Base-by-base conservation (phyloP, 2,888 invertebrate genomes). In the Resseliella maxima region DNA sequence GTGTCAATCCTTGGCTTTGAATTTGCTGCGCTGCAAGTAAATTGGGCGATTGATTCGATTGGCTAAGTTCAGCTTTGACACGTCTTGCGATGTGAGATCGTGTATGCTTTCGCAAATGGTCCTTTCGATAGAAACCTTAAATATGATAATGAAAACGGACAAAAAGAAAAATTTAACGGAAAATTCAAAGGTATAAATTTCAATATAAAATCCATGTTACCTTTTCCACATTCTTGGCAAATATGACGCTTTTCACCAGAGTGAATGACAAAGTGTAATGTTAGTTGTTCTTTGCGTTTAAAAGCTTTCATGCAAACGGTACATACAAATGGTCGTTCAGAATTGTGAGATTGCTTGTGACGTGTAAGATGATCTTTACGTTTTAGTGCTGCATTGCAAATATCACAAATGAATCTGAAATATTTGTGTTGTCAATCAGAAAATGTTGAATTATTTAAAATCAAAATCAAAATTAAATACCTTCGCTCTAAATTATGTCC, bases 321-420 rank as follows among this genome's bases (percentile, higher is more conserved):
- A 91, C 97, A 97, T 10, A 96, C 95, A 91, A 95, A 96, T 12
- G 97, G 96, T 87, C 96, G 92, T 89, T 96, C 97, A 0, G 96
- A 96, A 92, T 96, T 96, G 91, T 97, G 96, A 85, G 96, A 95
- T 90, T 96, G 96, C 90, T 96, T 96, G 92, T 97, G 97, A 0
- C 97, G 94, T 2, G 96, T 96, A 87, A 97, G 91, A 89, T 97
- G 96, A 91, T 97, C 96, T 90, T 97, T 97, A 59, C 97, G 94
- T 89, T 97, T 97, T 8, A 97, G 91, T 0, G 96, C 96, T 10
- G 96, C 96, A 88, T 97, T 96, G 89, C 97, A 97, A 86, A 97
- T 96, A 91, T 97, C 96, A 91, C 97, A 97, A 87, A 97, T 95
- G 89, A 96, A 97, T 88, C 95, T 86, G 36, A 85, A 36, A 36